Evolutionary conservation across 2,797 vertebrate species (phyloP).

Genomic region (Sandelia bainsii): DNA sequence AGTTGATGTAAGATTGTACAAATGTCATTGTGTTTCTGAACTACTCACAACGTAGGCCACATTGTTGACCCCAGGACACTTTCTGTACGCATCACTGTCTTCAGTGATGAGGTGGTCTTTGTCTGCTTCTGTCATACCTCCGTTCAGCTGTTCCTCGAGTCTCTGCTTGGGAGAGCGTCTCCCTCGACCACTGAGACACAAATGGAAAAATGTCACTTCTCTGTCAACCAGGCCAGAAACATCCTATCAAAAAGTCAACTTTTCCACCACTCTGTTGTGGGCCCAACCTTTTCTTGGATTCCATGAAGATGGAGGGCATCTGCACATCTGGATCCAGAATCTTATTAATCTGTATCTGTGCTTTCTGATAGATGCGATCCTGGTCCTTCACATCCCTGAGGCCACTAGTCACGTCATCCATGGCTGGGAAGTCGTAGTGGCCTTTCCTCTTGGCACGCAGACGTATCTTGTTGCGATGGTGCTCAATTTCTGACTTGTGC

Average conservation of each 20-base stretch:
- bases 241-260: not conserved
- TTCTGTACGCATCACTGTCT: slow-evolving; percentile 93
- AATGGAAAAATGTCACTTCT: not conserved
- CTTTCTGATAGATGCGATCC: slow-evolving; percentile 93
- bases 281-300: slow-evolving; percentile 92
- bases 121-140: slow-evolving; percentile 89
- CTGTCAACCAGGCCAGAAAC: not conserved
- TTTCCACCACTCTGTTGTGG: not conserved
- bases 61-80: slow-evolving; percentile 96
- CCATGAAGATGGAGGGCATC: slow-evolving; percentile 91
- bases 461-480: slow-evolving; percentile 98
- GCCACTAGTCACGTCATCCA: slow-evolving; percentile 88
- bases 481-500: slow-evolving; percentile 98
- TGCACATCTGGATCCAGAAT: slow-evolving; percentile 92
- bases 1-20: not conserved
- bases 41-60: slow-evolving; percentile 92
- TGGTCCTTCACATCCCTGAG: slow-evolving; percentile 90
- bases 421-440: slow-evolving; percentile 96
- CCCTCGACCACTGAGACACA: slow-evolving; percentile 85
- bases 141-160: slow-evolving; percentile 91
- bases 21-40: not conserved
- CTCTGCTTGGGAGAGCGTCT: slow-evolving; percentile 93
- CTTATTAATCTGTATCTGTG: slow-evolving; percentile 96
- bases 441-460: slow-evolving; percentile 96
- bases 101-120: slow-evolving; percentile 93